A percentile compares a stretch with the other conserved stretches of the same genome.
Conservation (phyloP, 2,113 vertebrate species). For the Riparia riparia region DNA sequence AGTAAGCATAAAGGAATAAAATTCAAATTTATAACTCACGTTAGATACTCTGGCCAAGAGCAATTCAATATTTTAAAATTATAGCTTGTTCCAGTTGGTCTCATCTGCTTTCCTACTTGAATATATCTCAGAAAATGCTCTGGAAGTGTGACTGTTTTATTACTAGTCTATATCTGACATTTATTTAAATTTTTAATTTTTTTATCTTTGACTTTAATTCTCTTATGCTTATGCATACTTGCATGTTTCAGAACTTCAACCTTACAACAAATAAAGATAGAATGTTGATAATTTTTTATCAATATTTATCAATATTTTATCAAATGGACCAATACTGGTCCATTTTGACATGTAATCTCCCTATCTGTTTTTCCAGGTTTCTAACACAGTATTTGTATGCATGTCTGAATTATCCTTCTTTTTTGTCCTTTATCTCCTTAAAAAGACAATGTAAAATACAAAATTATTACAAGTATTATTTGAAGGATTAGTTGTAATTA, state of each 20-base stretch:
- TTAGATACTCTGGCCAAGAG: not conserved
- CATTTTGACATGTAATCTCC: not conserved
- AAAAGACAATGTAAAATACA: not conserved
- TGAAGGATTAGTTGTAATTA: not conserved
- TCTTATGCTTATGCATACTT: not conserved
- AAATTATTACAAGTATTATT: not conserved
- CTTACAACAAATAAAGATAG: not conserved
- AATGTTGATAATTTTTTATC: not conserved
- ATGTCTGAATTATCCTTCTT: not conserved
- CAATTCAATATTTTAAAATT: constrained; percentile 40
- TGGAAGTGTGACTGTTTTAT: not conserved
- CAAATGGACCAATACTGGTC: no score
- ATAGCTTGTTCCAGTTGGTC: constrained; percentile 15
- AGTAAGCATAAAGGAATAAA: not conserved
- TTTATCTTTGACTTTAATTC: not conserved
- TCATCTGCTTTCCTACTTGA: constrained; percentile 28
- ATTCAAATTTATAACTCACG: not conserved
- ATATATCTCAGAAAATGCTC: not conserved
- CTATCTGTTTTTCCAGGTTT: not conserved
- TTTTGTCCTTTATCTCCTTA: not conserved
- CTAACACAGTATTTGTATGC: not conserved
- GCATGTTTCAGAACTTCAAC: not conserved
- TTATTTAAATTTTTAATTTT: not conserved
- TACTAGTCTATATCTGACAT: not conserved
- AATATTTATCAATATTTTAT: no score